phyloP scores from a whole-genome alignment of 2,113 vertebrate species.

The Anarhynchus alexandrinus region DNA sequence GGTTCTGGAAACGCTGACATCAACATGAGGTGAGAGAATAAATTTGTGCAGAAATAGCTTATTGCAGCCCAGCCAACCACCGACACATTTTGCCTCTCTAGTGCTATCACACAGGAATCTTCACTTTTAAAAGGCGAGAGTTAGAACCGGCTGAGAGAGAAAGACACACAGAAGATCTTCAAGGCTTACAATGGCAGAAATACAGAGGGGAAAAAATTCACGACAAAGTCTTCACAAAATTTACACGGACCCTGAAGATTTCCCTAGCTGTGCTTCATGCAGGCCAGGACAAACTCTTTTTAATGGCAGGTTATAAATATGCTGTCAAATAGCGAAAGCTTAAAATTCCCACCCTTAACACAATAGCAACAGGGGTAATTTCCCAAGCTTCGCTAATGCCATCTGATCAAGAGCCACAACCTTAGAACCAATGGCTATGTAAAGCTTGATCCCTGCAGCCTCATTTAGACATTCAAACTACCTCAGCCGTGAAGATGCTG shows the following conservation, averaged over 20 bases:
- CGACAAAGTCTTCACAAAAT: not conserved
- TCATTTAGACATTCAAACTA: not conserved
- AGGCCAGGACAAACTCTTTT: not conserved
- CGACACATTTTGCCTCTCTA: not conserved
- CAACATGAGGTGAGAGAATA: not conserved
- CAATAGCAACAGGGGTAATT: not conserved
- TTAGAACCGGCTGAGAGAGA: not conserved
- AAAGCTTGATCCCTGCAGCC: not conserved
- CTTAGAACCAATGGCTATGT: not conserved
- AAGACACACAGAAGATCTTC: not conserved
- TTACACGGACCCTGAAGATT: not conserved
- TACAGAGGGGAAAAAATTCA: not conserved
- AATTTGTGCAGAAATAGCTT: slow-evolving; percentile 15
- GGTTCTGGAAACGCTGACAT: not conserved
- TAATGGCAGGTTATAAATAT: not conserved
- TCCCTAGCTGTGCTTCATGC: not conserved
- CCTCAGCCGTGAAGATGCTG: not conserved
- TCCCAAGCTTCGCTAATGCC: not conserved
- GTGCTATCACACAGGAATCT: not conserved
- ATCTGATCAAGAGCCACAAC: not conserved
- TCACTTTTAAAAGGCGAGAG: not conserved
- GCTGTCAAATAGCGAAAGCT: not conserved
- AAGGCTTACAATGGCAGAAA: not conserved
- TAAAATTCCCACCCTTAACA: not conserved
- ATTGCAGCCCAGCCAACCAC: not conserved